phyloP scores from a whole-genome alignment of 2,888 invertebrate genomes.

The Lithophane semibrunnea region DNA sequence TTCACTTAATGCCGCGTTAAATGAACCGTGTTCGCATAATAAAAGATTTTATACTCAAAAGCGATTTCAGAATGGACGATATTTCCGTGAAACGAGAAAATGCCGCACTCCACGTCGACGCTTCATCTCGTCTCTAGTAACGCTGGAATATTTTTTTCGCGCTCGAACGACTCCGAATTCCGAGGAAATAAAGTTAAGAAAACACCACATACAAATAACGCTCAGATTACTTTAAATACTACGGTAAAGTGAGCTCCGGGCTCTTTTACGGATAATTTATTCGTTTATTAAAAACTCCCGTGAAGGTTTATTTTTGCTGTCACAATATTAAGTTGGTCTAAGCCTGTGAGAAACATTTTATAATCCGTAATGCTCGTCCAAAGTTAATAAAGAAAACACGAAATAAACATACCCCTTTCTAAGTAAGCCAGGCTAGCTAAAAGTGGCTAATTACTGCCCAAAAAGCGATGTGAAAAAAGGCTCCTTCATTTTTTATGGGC shows the following conservation, averaged over 20 bases:
- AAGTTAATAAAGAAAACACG: slow-evolving; percentile 61
- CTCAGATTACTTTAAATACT: slow-evolving; percentile 73
- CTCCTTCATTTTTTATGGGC: slow-evolving; percentile 48
- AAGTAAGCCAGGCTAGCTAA: slow-evolving; percentile 36
- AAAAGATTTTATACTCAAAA: slow-evolving; percentile 89
- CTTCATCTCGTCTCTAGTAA: slow-evolving; percentile 75
- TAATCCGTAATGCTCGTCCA: slow-evolving; percentile 34
- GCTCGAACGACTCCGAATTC: slow-evolving; percentile 74
- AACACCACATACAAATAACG: slow-evolving; percentile 79
- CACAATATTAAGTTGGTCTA: slow-evolving; percentile 48
- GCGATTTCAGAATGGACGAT: slow-evolving; percentile 87
- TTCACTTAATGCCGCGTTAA: slow-evolving; percentile 89
- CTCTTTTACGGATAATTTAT: slow-evolving; percentile 68
- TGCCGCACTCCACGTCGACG: slow-evolving; percentile 75
- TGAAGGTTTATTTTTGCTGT: slow-evolving; percentile 43
- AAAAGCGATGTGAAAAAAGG: slow-evolving; percentile 49
- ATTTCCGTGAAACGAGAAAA: slow-evolving; percentile 83
- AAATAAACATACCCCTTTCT: slow-evolving; percentile 50
- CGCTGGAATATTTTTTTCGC: slow-evolving; percentile 79
- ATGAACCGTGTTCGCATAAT: slow-evolving; percentile 89
- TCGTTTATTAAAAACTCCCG: slow-evolving; percentile 57
- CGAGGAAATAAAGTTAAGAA: slow-evolving; percentile 73
- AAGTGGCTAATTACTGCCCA: slow-evolving; percentile 60
- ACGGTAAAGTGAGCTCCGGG: slow-evolving; percentile 67
- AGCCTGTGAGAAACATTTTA: slow-evolving; percentile 35